Evolutionary conservation across 2,797 vertebrate species (phyloP).

Genomic region (Malurus splendens): DNA sequence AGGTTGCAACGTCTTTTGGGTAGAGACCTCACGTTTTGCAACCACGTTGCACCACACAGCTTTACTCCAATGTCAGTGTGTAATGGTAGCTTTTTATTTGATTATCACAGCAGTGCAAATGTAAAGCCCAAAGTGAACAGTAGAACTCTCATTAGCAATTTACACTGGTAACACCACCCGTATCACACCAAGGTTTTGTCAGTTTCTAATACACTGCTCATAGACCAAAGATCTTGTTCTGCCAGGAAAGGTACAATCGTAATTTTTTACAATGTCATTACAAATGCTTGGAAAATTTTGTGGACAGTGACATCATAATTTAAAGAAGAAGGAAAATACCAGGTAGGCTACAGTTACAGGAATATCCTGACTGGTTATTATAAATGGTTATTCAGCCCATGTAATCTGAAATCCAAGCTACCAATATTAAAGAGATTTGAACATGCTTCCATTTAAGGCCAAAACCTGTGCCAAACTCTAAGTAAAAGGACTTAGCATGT

Average conservation of each 20-base stretch:
- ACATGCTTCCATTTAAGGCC: neutral
- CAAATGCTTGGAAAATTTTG: neutral
- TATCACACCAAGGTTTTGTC: neutral
- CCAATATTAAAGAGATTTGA: neutral
- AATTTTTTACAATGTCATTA: neutral
- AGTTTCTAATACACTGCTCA: neutral
- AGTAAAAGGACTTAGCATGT: neutral
- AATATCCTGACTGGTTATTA: neutral
- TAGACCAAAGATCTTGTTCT: neutral
- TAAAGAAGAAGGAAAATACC: neutral
- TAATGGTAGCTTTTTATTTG: neutral
- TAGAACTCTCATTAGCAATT: neutral
- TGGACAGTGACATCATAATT: neutral
- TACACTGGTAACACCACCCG: neutral
- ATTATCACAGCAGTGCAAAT: neutral
- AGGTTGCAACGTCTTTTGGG: neutral
- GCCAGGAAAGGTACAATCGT: neutral
- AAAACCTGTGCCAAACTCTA: neutral
- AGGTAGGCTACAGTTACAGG: neutral
- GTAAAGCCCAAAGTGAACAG: neutral
- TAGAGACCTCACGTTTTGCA: neutral
- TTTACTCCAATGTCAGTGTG: neutral
- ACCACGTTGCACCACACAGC: neutral
- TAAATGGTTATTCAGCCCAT: neutral
- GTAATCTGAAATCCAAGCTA: slow-evolving; percentile 4